Base-by-base conservation (phyloP, 2,797 vertebrate species). In the Masticophis lateralis region DNA sequence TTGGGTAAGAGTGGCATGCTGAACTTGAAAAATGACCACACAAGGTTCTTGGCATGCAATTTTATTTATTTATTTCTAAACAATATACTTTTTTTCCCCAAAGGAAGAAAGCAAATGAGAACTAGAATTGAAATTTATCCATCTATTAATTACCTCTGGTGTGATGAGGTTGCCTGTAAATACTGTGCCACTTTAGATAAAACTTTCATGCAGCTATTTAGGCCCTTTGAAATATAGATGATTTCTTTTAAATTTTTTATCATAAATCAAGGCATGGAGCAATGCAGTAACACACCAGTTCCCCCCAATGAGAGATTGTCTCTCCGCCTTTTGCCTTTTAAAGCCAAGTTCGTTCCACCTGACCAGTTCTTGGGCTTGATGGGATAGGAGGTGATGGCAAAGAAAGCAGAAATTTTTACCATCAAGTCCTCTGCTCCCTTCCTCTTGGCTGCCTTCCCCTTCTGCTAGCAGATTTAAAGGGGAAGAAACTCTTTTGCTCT, bases 161-260 rank as follows among this genome's bases (percentile, higher is more conserved):
- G 90, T 95, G 95, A 97, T 97, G 95, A 96, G 92, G 93, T 96
- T 92, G 96, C 96, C 97, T 97, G 97, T 96, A 97, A 98, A 98
- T 97, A 97, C 97, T 95, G 97, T 97, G 97, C 96, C 97, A 94
- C 97, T 98, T 97, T 92, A 95, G 97, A 98, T 98, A 97, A 98
- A 98, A 98, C 96, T 98, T 98, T 98, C 98, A 98, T 98, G 98
- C 97, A 94, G 98, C 98, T 98, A 95, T 98, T 98, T 98, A 98
- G 97, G 97, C 97, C 97, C 97, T 95, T 96, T 98, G 98, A 98
- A 98, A 98, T 98, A 98, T 98, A 98, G 98, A 98, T 98, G 98
- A 98, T 98, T 98, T 98, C 97, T 97, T 98, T 97, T 98, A 98
- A 98, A 98, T 98, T 96, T 98, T 98, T 98, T 97, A 98, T 98